phyloP scores from a whole-genome alignment of 2,113 vertebrate species.

The Sceloporus tristichus region DNA sequence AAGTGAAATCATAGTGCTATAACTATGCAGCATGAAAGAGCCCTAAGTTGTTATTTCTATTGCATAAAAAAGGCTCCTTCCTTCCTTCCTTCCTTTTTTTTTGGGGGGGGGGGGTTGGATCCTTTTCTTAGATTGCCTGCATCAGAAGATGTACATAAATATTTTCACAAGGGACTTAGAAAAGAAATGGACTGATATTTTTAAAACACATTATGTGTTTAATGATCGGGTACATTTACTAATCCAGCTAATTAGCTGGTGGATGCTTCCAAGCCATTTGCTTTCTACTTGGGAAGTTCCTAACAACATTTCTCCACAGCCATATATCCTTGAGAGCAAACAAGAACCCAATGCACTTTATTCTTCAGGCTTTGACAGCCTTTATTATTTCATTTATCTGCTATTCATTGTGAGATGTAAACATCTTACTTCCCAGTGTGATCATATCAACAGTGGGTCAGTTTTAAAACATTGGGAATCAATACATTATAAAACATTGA shows the following conservation, averaged over 20 bases:
- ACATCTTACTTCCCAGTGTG: constrained; percentile 80
- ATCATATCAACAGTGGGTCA: constrained; percentile 79
- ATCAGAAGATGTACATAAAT: neutral
- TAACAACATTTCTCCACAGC: constrained; percentile 48
- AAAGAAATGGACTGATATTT: constrained; percentile 10
- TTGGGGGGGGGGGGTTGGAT: neutral
- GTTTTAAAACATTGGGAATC: constrained; percentile 83
- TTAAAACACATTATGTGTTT: constrained; percentile 13
- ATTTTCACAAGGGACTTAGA: neutral
- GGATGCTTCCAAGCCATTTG: constrained; percentile 32
- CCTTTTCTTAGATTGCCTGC: neutral
- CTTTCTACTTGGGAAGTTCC: constrained; percentile 61
- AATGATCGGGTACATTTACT: constrained; percentile 16
- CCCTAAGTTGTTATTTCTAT: neutral
- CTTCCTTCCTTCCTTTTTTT: neutral
- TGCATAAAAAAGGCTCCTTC: neutral
- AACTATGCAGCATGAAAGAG: neutral
- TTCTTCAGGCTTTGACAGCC: constrained; percentile 76
- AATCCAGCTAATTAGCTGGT: constrained; percentile 17
- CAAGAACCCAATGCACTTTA: constrained; percentile 63
- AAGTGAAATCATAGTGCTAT: no score
- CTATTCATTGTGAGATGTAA: constrained; percentile 81
- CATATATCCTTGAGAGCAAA: constrained; percentile 70
- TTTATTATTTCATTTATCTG: constrained; percentile 82
- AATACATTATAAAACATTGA: constrained; percentile 83